Evolutionary conservation across 2,797 vertebrate species (phyloP).

Genomic region (Alca torda): DNA sequence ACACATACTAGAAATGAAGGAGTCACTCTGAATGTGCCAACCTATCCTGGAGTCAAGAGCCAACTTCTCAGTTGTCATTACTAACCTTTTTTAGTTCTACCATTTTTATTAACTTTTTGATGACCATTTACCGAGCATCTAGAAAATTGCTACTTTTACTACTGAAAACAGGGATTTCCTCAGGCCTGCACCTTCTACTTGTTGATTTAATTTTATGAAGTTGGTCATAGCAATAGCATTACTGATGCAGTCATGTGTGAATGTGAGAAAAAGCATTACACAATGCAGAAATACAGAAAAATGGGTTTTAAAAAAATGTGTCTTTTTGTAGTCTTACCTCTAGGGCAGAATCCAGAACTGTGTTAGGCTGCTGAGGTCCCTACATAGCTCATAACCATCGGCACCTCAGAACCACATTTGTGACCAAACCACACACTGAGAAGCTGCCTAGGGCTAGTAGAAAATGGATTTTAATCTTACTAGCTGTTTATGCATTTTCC

Average conservation of each 20-base stretch:
- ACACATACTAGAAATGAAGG: background rate
- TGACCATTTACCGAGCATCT: background rate
- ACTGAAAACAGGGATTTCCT: background rate
- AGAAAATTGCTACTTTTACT: background rate
- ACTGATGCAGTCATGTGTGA: background rate
- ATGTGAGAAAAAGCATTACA: background rate
- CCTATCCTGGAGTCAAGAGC: background rate
- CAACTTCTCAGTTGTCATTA: background rate
- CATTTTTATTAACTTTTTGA: background rate
- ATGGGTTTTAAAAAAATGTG: background rate
- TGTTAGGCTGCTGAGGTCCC: background rate
- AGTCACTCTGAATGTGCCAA: background rate
- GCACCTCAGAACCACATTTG: background rate
- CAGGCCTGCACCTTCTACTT: background rate
- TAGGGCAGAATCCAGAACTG: background rate
- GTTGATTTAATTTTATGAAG: background rate
- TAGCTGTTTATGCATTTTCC: background rate
- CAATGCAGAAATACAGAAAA: background rate
- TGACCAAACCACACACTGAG: background rate
- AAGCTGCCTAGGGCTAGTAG: background rate
- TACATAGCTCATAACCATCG: background rate
- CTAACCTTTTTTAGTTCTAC: background rate
- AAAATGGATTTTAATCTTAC: background rate
- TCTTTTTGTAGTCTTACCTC: background rate
- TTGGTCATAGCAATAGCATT: background rate